A percentile compares a stretch with the other conserved stretches of the same genome.
phyloP scores from a whole-genome alignment of 2,113 vertebrate genomes.

The Herpetotheres cachinnans region DNA sequence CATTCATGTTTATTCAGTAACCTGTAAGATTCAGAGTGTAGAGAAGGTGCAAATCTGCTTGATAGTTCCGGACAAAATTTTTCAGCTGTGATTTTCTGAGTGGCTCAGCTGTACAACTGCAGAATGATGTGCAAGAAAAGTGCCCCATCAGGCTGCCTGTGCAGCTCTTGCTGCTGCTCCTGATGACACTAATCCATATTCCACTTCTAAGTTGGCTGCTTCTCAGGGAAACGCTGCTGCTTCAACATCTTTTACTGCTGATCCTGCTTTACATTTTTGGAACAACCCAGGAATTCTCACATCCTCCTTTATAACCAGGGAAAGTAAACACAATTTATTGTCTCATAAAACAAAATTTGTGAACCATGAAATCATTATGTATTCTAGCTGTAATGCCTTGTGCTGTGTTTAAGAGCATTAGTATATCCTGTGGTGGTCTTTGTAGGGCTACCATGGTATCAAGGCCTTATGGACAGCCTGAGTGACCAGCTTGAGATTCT shows the following conservation, averaged over 20 bases:
- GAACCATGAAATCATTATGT: background rate
- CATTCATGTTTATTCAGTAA: slow-evolving; percentile 58
- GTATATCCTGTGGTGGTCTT: background rate
- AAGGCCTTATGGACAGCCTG: background rate
- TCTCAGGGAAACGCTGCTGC: slow-evolving; percentile 60
- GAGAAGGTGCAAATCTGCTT: slow-evolving; percentile 40
- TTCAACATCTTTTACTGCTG: slow-evolving; percentile 61
- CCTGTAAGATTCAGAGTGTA: slow-evolving; percentile 25
- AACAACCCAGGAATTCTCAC: slow-evolving; percentile 15
- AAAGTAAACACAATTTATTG: slow-evolving; percentile 27
- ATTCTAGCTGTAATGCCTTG: background rate
- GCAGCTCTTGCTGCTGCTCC: slow-evolving; percentile 57
- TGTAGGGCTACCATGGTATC: background rate
- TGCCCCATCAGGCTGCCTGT: slow-evolving; percentile 53
- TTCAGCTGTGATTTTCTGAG: slow-evolving; percentile 54
- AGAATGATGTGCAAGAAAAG: slow-evolving; percentile 5
- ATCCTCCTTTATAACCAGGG: slow-evolving; percentile 1
- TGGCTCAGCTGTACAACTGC: slow-evolving; percentile 43
- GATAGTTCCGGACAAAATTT: slow-evolving; percentile 54
- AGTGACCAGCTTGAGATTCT: background rate
- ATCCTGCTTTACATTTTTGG: slow-evolving; percentile 71
- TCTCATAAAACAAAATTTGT: background rate
- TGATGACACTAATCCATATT: slow-evolving; percentile 72
- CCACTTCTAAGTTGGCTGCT: slow-evolving; percentile 70
- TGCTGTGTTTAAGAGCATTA: background rate